Evolutionary conservation across 2,888 invertebrate species (phyloP), one percentile per base, ranked within the genome.

Genomic region (Macrosoma leucophasiata): DNA sequence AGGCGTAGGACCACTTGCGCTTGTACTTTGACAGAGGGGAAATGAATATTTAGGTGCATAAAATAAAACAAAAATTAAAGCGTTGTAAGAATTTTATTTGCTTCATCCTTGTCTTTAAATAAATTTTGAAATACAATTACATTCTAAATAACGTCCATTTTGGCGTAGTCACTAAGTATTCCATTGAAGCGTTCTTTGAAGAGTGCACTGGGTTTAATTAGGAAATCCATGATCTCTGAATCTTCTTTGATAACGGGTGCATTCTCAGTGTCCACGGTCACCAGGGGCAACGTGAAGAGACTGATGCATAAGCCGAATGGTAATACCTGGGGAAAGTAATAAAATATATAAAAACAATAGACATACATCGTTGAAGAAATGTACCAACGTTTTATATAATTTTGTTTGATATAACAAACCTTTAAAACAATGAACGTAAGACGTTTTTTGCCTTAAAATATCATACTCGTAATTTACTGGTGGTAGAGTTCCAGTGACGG

Each of bases 261-360:
- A 23, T 48, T 35, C 7, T 46, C 36, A 4, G 28, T 29, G 1
- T 50, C 46, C 13, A 52, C 42, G 3, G 45, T 39, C 9, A 50
- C 19, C 13, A 54, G 22, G 3, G 43, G 44, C 8, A 51, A 37
- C 5, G 42, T 29, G 20, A 48, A 33, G 10, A 48, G 21, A 23
- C 39, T 42, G 0, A 42, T 27, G 0, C 37, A 4, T 1, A 57
- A 37, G 0, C 52, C 52, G 5, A 39, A 42, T 1, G 49, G 48
- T 7, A 50, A 29, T 7, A 46, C 30, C 50, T 55, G n/a, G n/a
- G n/a, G n/a, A n/a, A n/a, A n/a, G 37, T 5, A 31, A 41, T 13
- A 11, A 17, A 25, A 26, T 5, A 14, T 23, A 15, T 23, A 5
- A 15, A 8, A 3, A 3, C 9, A 3, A 11, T 9, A 9, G 13